Percentiles rank a stretch among this genome's conserved stretches.
phyloP scores from a whole-genome alignment of 2,113 vertebrate genomes.

The Rhinolophus ferrumequinum region DNA sequence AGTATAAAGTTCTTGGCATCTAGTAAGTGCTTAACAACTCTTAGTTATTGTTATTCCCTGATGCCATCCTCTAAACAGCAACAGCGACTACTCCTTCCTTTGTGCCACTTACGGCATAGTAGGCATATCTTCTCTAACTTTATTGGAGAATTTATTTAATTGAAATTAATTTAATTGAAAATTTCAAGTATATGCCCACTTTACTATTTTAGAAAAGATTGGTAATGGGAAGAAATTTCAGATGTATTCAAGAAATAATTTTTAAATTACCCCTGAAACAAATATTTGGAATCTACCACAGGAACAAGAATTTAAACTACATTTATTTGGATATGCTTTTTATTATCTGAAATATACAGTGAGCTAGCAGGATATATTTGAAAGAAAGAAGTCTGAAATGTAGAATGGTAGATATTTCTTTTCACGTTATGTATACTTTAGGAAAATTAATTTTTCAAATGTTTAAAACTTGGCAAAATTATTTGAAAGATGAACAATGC shows the following conservation, averaged over 20 bases:
- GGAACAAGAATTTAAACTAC: neutral
- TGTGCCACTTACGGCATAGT: neutral
- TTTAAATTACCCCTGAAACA: neutral
- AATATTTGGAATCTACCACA: neutral
- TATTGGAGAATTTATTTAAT: neutral
- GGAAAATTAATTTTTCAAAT: neutral
- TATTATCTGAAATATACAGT: neutral
- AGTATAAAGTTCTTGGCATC: neutral
- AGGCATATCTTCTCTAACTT: neutral
- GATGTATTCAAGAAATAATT: neutral
- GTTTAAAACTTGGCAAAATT: neutral
- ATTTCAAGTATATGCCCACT: neutral
- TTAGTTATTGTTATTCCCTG: neutral
- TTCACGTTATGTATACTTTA: neutral
- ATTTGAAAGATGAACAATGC: neutral
- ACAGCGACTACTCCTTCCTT: neutral
- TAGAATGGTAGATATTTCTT: neutral
- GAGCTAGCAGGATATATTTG: neutral
- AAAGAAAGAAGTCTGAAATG: constrained; percentile 1
- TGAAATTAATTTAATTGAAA: neutral
- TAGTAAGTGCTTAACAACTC: neutral
- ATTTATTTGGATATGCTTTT: neutral
- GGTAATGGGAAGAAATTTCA: neutral
- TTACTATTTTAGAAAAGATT: neutral
- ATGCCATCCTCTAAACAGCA: neutral